A percentile compares a stretch with the other conserved stretches of the same genome.
These are phyloP conservation scores for Myopa tessellatipennis DNA, from an alignment of 2,888 invertebrate genomes.

Conservation along the genomic window DNA sequence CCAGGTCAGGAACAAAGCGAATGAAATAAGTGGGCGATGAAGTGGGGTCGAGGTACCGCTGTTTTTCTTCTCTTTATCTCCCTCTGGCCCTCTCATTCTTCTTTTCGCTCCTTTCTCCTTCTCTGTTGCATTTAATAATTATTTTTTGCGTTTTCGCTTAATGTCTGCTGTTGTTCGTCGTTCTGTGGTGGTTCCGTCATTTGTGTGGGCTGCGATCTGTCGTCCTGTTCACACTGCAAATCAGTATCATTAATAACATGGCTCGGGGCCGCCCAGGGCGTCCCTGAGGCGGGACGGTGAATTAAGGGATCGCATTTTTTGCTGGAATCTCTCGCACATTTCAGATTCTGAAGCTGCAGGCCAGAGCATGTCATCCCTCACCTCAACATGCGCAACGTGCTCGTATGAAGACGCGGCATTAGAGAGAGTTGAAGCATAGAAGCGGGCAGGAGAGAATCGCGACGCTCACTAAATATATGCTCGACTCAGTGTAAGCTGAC, in stretches of 20 bases:
- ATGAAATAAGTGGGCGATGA: constrained; percentile 18
- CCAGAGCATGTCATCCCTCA: constrained; percentile 26
- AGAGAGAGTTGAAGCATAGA: not conserved
- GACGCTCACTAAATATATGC: not conserved
- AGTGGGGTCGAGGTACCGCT: not conserved
- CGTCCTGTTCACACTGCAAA: constrained; percentile 20
- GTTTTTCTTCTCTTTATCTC: not conserved
- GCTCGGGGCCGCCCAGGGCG: not conserved
- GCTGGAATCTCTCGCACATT: not conserved
- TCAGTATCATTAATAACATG: constrained; percentile 45
- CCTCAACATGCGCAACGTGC: constrained; percentile 7
- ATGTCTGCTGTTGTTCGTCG: constrained; percentile 3
- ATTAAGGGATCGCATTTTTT: constrained; percentile 13
- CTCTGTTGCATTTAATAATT: not conserved
- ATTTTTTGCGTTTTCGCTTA: not conserved
- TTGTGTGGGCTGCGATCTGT: constrained; percentile 6
- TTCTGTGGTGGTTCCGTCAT: constrained; percentile 18
- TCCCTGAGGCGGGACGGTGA: not conserved
- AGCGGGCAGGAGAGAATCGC: not conserved
- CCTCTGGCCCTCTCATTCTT: not conserved
- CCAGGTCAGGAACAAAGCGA: constrained; percentile 42
- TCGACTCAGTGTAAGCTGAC: not conserved
- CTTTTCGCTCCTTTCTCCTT: not conserved
- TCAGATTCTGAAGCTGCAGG: constrained; percentile 11
- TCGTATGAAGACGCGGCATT: not conserved